Conservation (phyloP, 2,797 vertebrate genomes). For the Sebastolobus altivelis region DNA sequence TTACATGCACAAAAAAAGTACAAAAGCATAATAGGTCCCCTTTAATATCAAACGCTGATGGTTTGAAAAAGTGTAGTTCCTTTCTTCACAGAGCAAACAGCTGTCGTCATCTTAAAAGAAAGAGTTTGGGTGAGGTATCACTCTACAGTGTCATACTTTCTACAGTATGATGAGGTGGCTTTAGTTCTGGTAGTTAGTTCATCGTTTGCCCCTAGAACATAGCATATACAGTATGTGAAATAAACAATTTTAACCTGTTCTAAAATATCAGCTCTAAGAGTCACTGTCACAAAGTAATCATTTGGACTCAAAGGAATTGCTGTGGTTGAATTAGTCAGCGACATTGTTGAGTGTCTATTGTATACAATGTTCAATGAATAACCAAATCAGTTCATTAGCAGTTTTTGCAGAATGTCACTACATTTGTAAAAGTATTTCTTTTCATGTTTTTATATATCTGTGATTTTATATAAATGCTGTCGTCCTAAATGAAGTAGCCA, state of each 20-base stretch:
- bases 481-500: constrained; percentile 76
- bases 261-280: not conserved
- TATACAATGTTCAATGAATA: constrained; percentile 41
- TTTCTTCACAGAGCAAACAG: not conserved
- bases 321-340: constrained; percentile 16
- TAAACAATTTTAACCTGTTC: constrained; percentile 13
- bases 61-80: not conserved
- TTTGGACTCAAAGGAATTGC: constrained; percentile 18
- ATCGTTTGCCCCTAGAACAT: constrained; percentile 11
- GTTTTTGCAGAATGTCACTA: constrained; percentile 59
- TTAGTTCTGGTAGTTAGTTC: constrained; percentile 12
- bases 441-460: constrained; percentile 46
- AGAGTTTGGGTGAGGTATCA: constrained; percentile 9
- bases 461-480: constrained; percentile 74
- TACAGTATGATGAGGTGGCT: not conserved
- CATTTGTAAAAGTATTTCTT: constrained; percentile 54
- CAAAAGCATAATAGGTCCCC: too few species aligned
- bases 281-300: not conserved
- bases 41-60: not conserved
- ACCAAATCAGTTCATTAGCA: constrained; percentile 44
- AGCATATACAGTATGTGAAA: constrained; percentile 18
- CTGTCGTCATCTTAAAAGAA: constrained; percentile 23
- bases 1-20: too few species aligned
- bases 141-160: not conserved
- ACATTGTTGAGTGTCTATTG: constrained; percentile 11